Evolutionary conservation across 2,888 invertebrate species (phyloP).

Genomic region (Blastobasis lacticolella): DNA sequence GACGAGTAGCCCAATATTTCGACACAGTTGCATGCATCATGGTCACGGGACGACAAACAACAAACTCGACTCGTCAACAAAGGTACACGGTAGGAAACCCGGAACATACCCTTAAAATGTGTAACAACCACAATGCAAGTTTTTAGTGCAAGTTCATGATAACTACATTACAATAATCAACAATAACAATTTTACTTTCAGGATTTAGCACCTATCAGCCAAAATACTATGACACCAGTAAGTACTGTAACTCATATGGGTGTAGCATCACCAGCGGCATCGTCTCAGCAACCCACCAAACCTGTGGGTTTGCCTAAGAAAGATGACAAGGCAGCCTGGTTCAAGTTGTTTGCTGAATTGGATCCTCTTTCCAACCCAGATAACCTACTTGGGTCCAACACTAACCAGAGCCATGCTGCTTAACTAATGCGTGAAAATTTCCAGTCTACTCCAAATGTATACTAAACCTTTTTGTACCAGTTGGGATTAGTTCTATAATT

Average conservation of each 20-base stretch:
- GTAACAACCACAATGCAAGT: no score
- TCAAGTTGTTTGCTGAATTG: constrained; percentile 92
- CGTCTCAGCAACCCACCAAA: no score
- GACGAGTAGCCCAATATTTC: no score
- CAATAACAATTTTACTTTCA: constrained; percentile 24
- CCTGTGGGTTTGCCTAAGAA: constrained; percentile 48
- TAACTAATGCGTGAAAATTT: constrained; percentile 21
- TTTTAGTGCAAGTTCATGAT: background rate
- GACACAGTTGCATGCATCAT: no score
- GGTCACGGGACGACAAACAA: no score
- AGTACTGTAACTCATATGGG: constrained; percentile 17
- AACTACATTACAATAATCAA: background rate
- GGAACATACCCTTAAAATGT: no score
- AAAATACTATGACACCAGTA: constrained; percentile 32
- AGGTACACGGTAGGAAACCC: no score
- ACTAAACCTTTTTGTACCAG: no score
- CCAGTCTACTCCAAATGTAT: no score
- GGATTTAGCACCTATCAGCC: constrained; percentile 36
- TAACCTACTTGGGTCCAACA: constrained; percentile 53
- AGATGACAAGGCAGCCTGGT: constrained; percentile 80
- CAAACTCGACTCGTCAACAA: no score
- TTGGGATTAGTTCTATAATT: no score
- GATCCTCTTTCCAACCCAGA: constrained; percentile 94
- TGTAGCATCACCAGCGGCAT: no score
- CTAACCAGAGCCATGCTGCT: constrained; percentile 68